Conservation (phyloP, 2,797 vertebrate genomes). For the Tolypeutes matacus region DNA sequence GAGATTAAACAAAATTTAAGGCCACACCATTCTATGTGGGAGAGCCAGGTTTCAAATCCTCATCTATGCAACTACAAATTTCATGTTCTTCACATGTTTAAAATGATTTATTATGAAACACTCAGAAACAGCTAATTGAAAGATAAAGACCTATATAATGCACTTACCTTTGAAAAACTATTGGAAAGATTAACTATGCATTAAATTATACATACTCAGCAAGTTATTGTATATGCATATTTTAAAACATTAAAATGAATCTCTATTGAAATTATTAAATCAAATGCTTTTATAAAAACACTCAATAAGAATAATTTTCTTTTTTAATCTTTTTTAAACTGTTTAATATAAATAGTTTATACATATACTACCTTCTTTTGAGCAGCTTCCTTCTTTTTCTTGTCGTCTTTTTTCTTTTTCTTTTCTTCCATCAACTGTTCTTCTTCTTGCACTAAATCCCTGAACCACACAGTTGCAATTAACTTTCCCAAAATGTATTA, state of each 20-base stretch:
- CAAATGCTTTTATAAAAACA: slow-evolving; percentile 57
- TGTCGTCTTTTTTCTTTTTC: slow-evolving; percentile 95
- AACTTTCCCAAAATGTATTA: slow-evolving; percentile 88
- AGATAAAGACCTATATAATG: slow-evolving; percentile 53
- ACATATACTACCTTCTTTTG: slow-evolving; percentile 92
- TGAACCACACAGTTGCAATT: slow-evolving; percentile 90
- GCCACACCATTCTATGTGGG: not conserved
- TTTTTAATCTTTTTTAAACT: slow-evolving; percentile 70
- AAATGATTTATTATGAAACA: slow-evolving; percentile 27
- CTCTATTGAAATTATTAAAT: slow-evolving; percentile 58
- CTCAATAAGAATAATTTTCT: slow-evolving; percentile 22
- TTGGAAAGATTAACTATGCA: slow-evolving; percentile 50
- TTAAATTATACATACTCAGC: slow-evolving; percentile 57
- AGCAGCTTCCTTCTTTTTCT: slow-evolving; percentile 94
- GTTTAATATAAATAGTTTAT: slow-evolving; percentile 71
- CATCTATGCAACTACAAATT: slow-evolving; percentile 29
- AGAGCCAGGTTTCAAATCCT: slow-evolving; percentile 28
- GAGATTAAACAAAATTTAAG: slow-evolving; percentile 53
- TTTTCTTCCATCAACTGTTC: slow-evolving; percentile 98
- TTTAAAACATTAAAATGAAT: slow-evolving; percentile 66
- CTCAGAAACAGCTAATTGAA: slow-evolving; percentile 32
- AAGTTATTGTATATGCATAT: slow-evolving; percentile 62
- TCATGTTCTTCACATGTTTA: not conserved
- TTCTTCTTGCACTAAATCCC: slow-evolving; percentile 95
- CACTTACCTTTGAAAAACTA: slow-evolving; percentile 80